Evolutionary conservation across 23 tunicate genomes (phyloP).

Genomic region (Diplosoma virens): DNA sequence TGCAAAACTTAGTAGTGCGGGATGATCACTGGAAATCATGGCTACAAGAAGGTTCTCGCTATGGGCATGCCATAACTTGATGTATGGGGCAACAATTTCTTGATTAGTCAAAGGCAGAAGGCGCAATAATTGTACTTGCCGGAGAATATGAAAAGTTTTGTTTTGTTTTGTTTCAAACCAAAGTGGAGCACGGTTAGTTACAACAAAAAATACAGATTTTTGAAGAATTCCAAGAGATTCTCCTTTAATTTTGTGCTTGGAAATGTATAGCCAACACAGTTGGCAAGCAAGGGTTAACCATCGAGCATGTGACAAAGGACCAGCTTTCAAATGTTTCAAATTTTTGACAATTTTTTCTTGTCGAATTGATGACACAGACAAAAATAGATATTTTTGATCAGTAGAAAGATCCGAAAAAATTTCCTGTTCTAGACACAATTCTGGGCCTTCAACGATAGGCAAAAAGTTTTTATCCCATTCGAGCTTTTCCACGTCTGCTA

Average conservation of each 20-base stretch:
- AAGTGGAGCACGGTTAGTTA: not conserved
- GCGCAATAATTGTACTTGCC: conserved; percentile 4
- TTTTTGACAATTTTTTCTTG: not conserved
- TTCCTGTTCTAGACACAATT: not conserved
- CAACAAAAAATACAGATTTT: no score
- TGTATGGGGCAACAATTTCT: conserved; percentile 5
- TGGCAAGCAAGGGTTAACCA: not conserved
- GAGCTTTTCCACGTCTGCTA: not conserved
- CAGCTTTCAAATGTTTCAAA: conserved; percentile 5
- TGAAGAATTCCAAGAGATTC: no score
- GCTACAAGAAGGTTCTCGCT: not conserved
- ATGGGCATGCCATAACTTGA: conserved; percentile 18
- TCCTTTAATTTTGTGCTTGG: not conserved
- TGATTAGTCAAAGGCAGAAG: not conserved
- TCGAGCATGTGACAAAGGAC: conserved; percentile 11
- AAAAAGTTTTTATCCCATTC: conserved; percentile 14
- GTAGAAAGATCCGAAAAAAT: conserved; percentile 17
- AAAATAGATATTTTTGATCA: conserved; percentile 15
- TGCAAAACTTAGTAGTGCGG: not conserved
- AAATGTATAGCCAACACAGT: conserved; percentile 1
- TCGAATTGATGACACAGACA: conserved; percentile 5
- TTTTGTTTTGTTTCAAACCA: not conserved
- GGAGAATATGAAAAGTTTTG: conserved; percentile 7
- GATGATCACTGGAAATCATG: not conserved
- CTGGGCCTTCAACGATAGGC: not conserved